Percentiles rank a stretch among this genome's conserved stretches.
These are phyloP conservation scores for Heliconius melpomene DNA, from an alignment of 1,140 invertebrate species.

Conservation along the genomic window DNA sequence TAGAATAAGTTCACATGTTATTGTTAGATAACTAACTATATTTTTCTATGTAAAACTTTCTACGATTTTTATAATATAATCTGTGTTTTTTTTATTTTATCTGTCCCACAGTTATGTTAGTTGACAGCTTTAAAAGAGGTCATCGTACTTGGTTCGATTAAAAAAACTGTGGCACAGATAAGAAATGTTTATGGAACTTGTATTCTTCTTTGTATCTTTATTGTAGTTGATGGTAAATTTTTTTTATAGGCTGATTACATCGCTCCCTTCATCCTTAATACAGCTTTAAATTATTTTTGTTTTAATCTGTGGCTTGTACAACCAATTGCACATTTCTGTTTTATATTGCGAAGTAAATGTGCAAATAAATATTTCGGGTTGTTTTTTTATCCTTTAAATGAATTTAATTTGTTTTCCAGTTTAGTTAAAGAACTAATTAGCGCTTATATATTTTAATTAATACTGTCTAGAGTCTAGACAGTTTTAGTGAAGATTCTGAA, in stretches of 20 bases:
- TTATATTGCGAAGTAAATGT: too few relatives aligned
- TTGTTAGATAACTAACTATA: conserved; percentile 65
- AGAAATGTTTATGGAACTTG: conserved; percentile 7
- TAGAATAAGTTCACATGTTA: conserved; percentile 58
- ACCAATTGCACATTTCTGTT: too few relatives aligned
- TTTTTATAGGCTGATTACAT: background rate
- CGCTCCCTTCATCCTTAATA: background rate
- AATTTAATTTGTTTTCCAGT: background rate
- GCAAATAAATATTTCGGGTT: background rate
- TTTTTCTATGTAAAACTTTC: conserved; percentile 70
- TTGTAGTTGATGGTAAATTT: background rate
- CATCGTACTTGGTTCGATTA: conserved; percentile 2
- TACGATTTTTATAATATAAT: conserved; percentile 57
- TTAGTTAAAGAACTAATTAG: background rate
- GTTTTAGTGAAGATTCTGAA: background rate
- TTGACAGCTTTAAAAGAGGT: conserved; percentile 8
- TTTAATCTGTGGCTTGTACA: too few relatives aligned
- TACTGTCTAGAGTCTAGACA: conserved; percentile 1
- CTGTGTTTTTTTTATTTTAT: conserved; percentile 39
- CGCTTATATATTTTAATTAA: background rate
- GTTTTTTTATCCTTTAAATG: background rate
- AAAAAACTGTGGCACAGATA: conserved; percentile 11
- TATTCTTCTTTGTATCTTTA: conserved; percentile 6
- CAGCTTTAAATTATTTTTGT: too few relatives aligned
- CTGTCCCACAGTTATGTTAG: conserved; percentile 27